A percentile compares a stretch with the other conserved stretches of the same genome.
phyloP scores from a whole-genome alignment of 2,888 invertebrate species.

The Nephrotoma flavescens region DNA sequence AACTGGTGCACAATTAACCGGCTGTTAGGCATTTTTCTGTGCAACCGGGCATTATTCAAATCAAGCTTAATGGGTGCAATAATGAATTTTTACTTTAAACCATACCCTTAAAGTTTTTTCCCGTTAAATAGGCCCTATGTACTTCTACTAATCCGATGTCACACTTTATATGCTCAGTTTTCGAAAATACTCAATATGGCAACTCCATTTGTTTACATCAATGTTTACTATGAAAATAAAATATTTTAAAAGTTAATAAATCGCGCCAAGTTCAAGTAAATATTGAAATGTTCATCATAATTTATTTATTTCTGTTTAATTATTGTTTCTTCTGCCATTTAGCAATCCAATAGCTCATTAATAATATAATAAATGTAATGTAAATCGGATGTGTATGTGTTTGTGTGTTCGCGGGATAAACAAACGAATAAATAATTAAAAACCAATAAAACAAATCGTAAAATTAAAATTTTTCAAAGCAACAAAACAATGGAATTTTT shows the following conservation, averaged over 20 bases:
- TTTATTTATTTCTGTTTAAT: not conserved
- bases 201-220: not conserved
- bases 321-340: not conserved
- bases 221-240: not conserved
- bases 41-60: no score
- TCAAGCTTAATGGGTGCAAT: no score
- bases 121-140: no score
- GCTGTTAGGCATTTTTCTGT: no score
- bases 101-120: no score
- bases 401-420: not conserved
- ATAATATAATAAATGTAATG: not conserved
- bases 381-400: not conserved
- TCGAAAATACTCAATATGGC: not conserved
- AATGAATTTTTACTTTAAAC: no score
- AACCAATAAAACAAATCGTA: not conserved
- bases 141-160: no score
- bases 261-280: not conserved
- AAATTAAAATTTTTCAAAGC: not conserved
- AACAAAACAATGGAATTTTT: not conserved
- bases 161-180: not conserved
- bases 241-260: not conserved
- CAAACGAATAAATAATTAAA: not conserved
- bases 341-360: not conserved
- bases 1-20: no score
- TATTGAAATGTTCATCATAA: not conserved